Percentiles rank a stretch among this genome's conserved stretches.
phyloP scores from a whole-genome alignment of 2,113 vertebrate genomes.

The Bubo blakistoni region DNA sequence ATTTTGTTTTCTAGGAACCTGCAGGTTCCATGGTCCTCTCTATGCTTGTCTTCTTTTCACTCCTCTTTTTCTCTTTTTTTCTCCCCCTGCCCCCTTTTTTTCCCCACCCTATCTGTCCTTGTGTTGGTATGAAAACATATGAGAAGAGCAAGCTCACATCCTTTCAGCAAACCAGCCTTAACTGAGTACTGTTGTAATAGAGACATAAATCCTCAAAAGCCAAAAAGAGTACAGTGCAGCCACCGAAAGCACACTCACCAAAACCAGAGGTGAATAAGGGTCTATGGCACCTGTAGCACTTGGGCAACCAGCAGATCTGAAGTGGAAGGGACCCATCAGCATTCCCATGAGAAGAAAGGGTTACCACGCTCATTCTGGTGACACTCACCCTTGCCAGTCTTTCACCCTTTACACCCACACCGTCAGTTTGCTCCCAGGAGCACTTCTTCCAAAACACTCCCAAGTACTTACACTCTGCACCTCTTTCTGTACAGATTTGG shows the following conservation, averaged over 20 bases:
- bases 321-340: background rate
- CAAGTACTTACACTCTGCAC: background rate
- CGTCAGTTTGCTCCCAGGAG: background rate
- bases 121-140: background rate
- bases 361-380: too few species aligned
- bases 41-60: background rate
- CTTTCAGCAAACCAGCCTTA: background rate
- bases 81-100: accelerated
- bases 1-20: background rate
- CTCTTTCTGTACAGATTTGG: background rate
- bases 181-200: background rate
- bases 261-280: background rate
- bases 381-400: background rate
- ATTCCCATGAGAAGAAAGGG: accelerated
- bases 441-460: background rate
- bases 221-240: accelerated
- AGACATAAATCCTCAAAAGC: background rate
- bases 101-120: background rate
- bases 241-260: background rate
- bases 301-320: background rate
- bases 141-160: accelerated
- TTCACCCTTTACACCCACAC: background rate
- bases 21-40: background rate
- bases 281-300: background rate
- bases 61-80: background rate